These are phyloP conservation scores for Discoglossus pictus DNA, from an alignment of 2,797 vertebrate species.

Conservation along the genomic window DNA sequence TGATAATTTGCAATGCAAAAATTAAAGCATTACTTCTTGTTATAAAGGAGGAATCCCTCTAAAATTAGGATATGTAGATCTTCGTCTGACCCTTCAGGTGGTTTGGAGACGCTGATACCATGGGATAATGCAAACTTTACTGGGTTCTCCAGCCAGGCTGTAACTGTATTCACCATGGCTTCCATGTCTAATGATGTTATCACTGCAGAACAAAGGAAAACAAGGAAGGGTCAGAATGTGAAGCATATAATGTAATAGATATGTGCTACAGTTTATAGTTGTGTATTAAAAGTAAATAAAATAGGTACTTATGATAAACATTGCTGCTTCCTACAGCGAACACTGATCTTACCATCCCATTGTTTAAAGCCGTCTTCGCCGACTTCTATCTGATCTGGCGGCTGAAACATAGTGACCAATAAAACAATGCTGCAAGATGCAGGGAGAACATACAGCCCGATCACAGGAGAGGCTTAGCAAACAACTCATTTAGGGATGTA, in stretches of 20 bases:
- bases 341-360: slow-evolving; percentile 96
- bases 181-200: slow-evolving; percentile 92
- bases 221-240: background rate
- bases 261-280: slow-evolving; percentile 56
- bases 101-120: slow-evolving; percentile 71
- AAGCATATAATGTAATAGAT: background rate
- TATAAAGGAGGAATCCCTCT: slow-evolving; percentile 94
- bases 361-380: slow-evolving; percentile 98
- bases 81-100: slow-evolving; percentile 57
- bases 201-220: slow-evolving; percentile 67
- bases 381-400: slow-evolving; percentile 96
- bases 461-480: slow-evolving; percentile 6
- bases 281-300: slow-evolving; percentile 39
- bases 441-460: slow-evolving; percentile 16
- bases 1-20: no score
- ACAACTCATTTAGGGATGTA: background rate
- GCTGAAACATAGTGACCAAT: slow-evolving; percentile 97
- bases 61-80: slow-evolving; percentile 85
- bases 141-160: slow-evolving; percentile 85
- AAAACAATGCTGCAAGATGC: slow-evolving; percentile 86
- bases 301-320: slow-evolving; percentile 61
- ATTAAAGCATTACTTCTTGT: slow-evolving; percentile 74
- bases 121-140: slow-evolving; percentile 91
- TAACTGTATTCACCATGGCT: slow-evolving; percentile 88
- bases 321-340: slow-evolving; percentile 74